Percentiles rank a stretch among this genome's conserved stretches.
Evolutionary conservation across 1,140 invertebrate species (phyloP).

Genomic region (Euura lappo): DNA sequence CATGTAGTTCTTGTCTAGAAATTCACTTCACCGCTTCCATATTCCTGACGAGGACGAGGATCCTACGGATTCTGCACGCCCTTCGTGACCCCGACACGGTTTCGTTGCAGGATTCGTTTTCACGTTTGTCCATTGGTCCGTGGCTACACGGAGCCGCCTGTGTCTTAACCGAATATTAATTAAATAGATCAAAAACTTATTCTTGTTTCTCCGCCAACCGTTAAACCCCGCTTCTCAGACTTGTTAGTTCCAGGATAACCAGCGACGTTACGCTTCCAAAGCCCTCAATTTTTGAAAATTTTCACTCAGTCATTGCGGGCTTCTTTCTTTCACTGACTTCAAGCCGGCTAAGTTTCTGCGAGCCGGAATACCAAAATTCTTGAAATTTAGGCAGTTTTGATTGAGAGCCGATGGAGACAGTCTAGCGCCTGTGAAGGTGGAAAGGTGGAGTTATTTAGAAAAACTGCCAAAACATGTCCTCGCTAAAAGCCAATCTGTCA

Average conservation of each 20-base stretch:
- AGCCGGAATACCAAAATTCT: not conserved
- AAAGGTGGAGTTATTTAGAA: not conserved
- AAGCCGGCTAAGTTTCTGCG: not conserved
- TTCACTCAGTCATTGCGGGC: too few relatives aligned
- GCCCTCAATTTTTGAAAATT: not conserved
- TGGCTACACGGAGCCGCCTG: not conserved
- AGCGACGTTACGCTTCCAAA: not conserved
- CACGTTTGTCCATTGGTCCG: not conserved
- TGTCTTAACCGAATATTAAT: slow-evolving; percentile 5
- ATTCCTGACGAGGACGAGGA: not conserved
- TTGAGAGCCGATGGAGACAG: too few relatives aligned
- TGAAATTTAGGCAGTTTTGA: too few relatives aligned
- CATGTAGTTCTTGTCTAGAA: not conserved
- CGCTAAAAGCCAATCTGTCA: slow-evolving; percentile 6
- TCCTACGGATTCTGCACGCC: not conserved
- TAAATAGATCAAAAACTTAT: not conserved
- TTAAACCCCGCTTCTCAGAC: too few relatives aligned
- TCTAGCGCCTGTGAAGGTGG: not conserved
- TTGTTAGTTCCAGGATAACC: not conserved
- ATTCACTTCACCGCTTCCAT: not conserved
- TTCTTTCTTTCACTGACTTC: not conserved
- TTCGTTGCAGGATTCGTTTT: not conserved
- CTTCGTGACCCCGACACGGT: not conserved
- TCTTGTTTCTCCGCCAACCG: too few relatives aligned
- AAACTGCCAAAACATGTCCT: slow-evolving; percentile 4